Percentiles rank a stretch among this genome's conserved stretches.
These are phyloP conservation scores for Brachionichthys hirsutus DNA, from an alignment of 2,113 vertebrate genomes.

Conservation along the genomic window DNA sequence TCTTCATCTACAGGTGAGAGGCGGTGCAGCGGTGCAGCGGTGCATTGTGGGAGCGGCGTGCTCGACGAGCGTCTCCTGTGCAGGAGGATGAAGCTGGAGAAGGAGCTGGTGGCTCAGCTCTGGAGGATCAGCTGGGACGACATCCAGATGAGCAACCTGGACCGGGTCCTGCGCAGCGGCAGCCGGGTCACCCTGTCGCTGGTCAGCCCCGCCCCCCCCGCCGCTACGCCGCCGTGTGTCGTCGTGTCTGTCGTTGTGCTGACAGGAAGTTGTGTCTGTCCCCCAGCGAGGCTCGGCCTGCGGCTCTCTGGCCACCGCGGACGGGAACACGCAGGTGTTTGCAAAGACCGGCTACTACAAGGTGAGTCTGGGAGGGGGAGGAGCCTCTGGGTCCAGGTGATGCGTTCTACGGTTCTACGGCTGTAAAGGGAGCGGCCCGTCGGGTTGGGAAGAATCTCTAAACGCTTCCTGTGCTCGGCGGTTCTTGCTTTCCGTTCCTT, in stretches of 20 bases:
- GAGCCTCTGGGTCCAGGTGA: too few species aligned
- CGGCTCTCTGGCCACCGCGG: conserved; percentile 85
- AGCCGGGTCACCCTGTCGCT: conserved; percentile 89
- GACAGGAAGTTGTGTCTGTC: conserved; percentile 7
- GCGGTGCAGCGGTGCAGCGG: too few species aligned
- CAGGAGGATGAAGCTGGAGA: conserved; percentile 93
- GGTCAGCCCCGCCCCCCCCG: conserved; percentile 59
- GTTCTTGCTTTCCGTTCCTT: too few species aligned
- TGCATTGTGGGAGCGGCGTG: not conserved
- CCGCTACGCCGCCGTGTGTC: not conserved
- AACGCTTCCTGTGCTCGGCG: too few species aligned
- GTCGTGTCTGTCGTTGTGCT: not conserved
- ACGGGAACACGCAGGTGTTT: conserved; percentile 90
- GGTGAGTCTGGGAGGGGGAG: conserved; percentile 77
- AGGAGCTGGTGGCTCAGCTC: conserved; percentile 89
- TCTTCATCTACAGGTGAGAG: conserved; percentile 91
- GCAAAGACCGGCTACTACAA: conserved; percentile 94
- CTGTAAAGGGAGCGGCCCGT: too few species aligned
- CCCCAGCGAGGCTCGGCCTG: conserved; percentile 89
- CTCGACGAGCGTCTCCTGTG: not conserved
- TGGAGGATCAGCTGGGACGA: conserved; percentile 92
- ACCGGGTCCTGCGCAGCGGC: conserved; percentile 83
- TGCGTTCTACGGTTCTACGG: too few species aligned
- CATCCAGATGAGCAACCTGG: conserved; percentile 85
- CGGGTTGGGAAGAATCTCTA: too few species aligned